Evolutionary conservation across 2,888 invertebrate genomes (phyloP).

Genomic region (Acleris laterana): DNA sequence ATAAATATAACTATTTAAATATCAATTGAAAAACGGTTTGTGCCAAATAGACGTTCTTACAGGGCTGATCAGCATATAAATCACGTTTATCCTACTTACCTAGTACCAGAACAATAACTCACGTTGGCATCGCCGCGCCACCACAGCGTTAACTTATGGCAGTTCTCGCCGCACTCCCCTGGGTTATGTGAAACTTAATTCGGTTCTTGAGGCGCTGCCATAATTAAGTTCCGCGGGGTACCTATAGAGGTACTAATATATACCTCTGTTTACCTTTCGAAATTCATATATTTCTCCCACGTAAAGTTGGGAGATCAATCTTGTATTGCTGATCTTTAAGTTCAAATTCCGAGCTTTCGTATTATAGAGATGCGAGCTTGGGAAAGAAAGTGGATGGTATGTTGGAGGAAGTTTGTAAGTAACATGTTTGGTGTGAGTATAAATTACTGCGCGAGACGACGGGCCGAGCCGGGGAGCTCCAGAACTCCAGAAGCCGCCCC

Average conservation of each 20-base stretch:
- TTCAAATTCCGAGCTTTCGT: too few relatives aligned
- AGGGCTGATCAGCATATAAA: slow-evolving; percentile 42
- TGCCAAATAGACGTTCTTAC: not conserved
- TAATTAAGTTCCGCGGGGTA: slow-evolving; percentile 61
- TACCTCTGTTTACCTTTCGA: not conserved
- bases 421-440: slow-evolving; percentile 38
- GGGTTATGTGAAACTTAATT: slow-evolving; percentile 64
- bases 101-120: slow-evolving; percentile 63
- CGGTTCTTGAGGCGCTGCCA: slow-evolving; percentile 63
- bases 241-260: slow-evolving; percentile 38
- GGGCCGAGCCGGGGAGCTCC: slow-evolving; percentile 6
- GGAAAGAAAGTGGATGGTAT: not conserved
- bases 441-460: slow-evolving; percentile 32
- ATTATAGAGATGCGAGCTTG: too few relatives aligned
- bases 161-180: slow-evolving; percentile 49
- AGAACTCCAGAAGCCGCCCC: too few relatives aligned
- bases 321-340: too few relatives aligned
- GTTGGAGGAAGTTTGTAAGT: slow-evolving; percentile 39
- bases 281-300: too few relatives aligned
- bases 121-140: slow-evolving; percentile 42
- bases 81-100: slow-evolving; percentile 63
- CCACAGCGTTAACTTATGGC: slow-evolving; percentile 43
- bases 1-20: not conserved
- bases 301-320: too few relatives aligned
- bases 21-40: not conserved